Evolutionary conservation across 2,888 invertebrate species (phyloP), one percentile per base, ranked within the genome.

Genomic region (Epistrophe eligans): DNA sequence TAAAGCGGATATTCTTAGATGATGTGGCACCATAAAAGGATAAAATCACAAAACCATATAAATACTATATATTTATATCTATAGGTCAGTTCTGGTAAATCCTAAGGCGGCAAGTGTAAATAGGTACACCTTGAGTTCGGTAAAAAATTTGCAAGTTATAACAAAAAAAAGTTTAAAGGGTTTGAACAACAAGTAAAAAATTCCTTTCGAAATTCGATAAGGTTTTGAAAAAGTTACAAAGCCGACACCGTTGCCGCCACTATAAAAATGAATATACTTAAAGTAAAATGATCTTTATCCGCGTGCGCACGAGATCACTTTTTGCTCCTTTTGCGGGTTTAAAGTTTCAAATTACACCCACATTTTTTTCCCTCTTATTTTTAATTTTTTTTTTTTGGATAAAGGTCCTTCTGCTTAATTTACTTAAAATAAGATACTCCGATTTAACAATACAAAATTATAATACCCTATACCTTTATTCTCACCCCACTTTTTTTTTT

Each of bases 81-180:
- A 17, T 24, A 24, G 2, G 2, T n/a, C n/a, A n/a, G n/a, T 24
- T 24, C 17, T 7, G 4, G 8, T 48, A 40, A 6, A 52, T 28
- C 52, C n/a, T 74, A 83, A 79, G 79, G 87, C 87, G 87, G 83
- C 83, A 87, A 87, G 87, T 87, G 83, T 83, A 83, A 83, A 76
- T 76, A 79, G 76, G 79, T 83, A 83, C 83, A 87, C 87, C 84
- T 84, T 77, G n/a, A 52, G 45, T 72, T 58, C 28, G 19, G 24
- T 35, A 24, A 2, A 24, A 24, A 13, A 40, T n/a, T n/a, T n/a
- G n/a, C n/a, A 62, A 45, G 19, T 67, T 50, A 67, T 64, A 62
- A 66, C 45, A 62, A 60, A 60, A 52, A 17, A 10, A 13, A 52
- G 24, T 28, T 11, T 48, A 28, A 82, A 40, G 32, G 11, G 19